These are phyloP conservation scores for Phrynocephalus vlangalii DNA, from an alignment of 2,797 vertebrate genomes.

Conservation along the genomic window DNA sequence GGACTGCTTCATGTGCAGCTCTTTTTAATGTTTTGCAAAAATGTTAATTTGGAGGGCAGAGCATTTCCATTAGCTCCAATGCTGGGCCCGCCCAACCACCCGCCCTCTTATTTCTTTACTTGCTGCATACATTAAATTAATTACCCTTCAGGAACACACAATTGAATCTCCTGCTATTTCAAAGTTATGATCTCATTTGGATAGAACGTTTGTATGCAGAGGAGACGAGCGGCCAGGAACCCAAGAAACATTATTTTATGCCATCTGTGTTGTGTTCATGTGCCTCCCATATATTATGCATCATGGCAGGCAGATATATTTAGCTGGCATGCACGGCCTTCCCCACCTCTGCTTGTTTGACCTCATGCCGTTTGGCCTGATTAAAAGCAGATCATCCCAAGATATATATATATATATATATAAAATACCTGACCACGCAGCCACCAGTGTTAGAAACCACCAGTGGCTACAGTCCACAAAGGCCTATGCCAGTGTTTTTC, in stretches of 20 bases:
- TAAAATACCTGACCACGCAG: neutral
- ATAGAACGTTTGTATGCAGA: conserved; percentile 50
- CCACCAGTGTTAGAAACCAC: neutral
- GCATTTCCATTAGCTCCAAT: conserved; percentile 34
- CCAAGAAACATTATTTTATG: conserved; percentile 13
- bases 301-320: neutral
- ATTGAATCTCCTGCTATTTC: conserved; percentile 57
- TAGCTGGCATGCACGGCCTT: neutral
- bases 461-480: neutral
- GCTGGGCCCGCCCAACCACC: neutral
- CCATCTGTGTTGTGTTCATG: neutral
- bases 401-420: too few species aligned
- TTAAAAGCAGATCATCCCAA: neutral
- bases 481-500: too few species aligned
- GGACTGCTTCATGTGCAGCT: conserved; percentile 41
- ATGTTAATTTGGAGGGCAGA: conserved; percentile 60
- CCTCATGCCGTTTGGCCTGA: neutral
- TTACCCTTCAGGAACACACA: conserved; percentile 51
- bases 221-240: conserved; percentile 28
- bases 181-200: conserved; percentile 51
- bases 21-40: conserved; percentile 49
- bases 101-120: conserved; percentile 18
- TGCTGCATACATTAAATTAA: conserved; percentile 56
- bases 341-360: neutral
- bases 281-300: conserved; percentile 35